Evolutionary conservation across 37 sponge, comb jelly and placozoan species (phyloP), one percentile per base, ranked within the genome.

Genomic region (Beroe forskalii): DNA sequence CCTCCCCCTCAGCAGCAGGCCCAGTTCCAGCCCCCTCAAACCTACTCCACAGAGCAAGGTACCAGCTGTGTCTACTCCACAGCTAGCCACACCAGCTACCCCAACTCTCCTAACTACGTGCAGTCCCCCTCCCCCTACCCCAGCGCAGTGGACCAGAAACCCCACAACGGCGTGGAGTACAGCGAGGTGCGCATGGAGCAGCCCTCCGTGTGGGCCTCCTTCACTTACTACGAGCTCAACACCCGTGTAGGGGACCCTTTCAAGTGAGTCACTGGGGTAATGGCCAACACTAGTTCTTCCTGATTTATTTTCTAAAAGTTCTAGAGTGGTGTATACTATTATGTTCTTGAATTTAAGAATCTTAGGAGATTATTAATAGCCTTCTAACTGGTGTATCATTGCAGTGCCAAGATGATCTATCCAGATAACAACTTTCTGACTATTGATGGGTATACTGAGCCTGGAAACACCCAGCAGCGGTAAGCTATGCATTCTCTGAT

Each of bases 381-480:
- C n/a, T n/a, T n/a, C n/a, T n/a, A n/a, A n/a, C n/a, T n/a, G n/a
- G n/a, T n/a, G n/a, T n/a, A n/a, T n/a, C n/a, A 20, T 80, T 80
- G 1, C 55, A 80, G 86, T 44, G 86, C 86, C 8, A 32, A 80
- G 55, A 80, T 44, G 95, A 94, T 67, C 12, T 80, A 80, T 44
- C 90, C 76, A 38, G 80, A 69, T n/a, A 89, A 62, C 19, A 89
- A 80, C 86, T 80, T 93, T 42, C 93, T 99, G 8, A 93, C 95
- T 28, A 94, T 99, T 42, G 99, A 99, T 90, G 99, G 99, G 39
- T 99, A 92, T 92, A 99, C 99, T 0, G 99, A 99, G 41, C 99
- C 99, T 0, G 95, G 86, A 41, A 80, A 80, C 86, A 80, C 8
- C 86, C 86, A 80, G 55, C 86, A 80, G 30, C 28, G 86, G 86